Evolutionary conservation across 2,113 vertebrate genomes (phyloP).

Genomic region (Arothron firmamentum): DNA sequence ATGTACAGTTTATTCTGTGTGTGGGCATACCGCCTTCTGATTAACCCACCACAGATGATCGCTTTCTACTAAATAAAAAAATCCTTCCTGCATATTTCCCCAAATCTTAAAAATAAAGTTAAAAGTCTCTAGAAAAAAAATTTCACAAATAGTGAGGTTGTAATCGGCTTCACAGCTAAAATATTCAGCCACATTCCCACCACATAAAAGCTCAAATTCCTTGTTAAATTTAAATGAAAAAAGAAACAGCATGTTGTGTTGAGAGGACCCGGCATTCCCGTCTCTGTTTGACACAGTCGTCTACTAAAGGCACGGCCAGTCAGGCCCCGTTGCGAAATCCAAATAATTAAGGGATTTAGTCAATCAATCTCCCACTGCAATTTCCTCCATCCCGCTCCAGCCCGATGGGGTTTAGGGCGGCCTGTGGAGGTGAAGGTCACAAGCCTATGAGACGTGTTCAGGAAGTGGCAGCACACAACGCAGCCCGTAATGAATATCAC

Average conservation of each 20-base stretch:
- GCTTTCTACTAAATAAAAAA: no score
- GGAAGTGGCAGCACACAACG: constrained; percentile 66
- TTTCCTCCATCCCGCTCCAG: constrained; percentile 63
- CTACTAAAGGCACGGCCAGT: constrained; percentile 32
- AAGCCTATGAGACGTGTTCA: constrained; percentile 64
- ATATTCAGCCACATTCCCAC: no score
- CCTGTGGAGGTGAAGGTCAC: constrained; percentile 65
- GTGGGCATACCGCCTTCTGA: no score
- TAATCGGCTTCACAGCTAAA: no score
- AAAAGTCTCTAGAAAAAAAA: no score
- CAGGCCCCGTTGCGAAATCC: constrained; percentile 55
- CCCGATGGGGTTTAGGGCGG: constrained; percentile 63
- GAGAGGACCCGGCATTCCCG: constrained; percentile 23
- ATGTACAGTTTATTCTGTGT: no score
- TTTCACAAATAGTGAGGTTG: no score
- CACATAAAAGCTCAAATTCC: no score
- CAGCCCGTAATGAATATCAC: constrained; percentile 70
- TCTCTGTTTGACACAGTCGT: constrained; percentile 36
- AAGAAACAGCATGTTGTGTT: constrained; percentile 19
- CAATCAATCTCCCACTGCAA: constrained; percentile 67
- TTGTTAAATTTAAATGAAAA: no score
- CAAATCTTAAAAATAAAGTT: no score
- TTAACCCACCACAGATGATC: no score
- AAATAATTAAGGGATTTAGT: constrained; percentile 70
- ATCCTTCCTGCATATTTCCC: no score